Conservation (phyloP, 2,113 vertebrate genomes). For the Rhinopithecus roxellana region DNA sequence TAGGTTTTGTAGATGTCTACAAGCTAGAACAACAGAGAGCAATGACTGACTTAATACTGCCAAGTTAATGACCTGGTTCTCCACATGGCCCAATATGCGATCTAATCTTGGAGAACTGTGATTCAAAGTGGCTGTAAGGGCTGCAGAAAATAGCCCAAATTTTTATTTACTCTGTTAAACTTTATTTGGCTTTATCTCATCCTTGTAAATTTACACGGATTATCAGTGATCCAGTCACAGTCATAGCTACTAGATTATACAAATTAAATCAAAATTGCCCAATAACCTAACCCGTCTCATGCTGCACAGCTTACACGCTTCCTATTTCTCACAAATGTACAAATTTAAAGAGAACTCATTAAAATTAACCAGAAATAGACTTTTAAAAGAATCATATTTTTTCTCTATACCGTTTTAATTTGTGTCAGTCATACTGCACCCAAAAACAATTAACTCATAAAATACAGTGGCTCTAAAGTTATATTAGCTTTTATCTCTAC, state of each 20-base stretch:
- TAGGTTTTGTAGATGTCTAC: neutral
- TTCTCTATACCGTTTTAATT: slow-evolving; percentile 69
- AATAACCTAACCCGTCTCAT: neutral
- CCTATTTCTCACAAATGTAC: slow-evolving; percentile 16
- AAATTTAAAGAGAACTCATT: neutral
- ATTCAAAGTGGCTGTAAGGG: neutral
- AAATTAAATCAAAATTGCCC: slow-evolving; percentile 2
- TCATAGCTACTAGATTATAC: neutral
- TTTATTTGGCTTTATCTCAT: neutral
- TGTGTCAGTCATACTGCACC: slow-evolving; percentile 61
- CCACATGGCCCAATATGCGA: neutral
- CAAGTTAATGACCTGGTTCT: neutral
- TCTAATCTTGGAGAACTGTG: neutral
- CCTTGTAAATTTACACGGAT: neutral
- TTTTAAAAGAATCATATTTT: slow-evolving; percentile 67
- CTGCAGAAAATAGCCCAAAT: neutral
- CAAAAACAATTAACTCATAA: slow-evolving; percentile 67
- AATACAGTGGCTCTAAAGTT: slow-evolving; percentile 73
- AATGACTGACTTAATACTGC: neutral
- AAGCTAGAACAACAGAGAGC: neutral
- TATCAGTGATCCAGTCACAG: neutral
- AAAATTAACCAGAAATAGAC: slow-evolving; percentile 34
- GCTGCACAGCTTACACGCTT: neutral
- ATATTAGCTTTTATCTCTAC: slow-evolving; percentile 67
- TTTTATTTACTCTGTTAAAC: neutral